Conservation (phyloP, 2,113 vertebrate species). For the Noctilio leporinus region DNA sequence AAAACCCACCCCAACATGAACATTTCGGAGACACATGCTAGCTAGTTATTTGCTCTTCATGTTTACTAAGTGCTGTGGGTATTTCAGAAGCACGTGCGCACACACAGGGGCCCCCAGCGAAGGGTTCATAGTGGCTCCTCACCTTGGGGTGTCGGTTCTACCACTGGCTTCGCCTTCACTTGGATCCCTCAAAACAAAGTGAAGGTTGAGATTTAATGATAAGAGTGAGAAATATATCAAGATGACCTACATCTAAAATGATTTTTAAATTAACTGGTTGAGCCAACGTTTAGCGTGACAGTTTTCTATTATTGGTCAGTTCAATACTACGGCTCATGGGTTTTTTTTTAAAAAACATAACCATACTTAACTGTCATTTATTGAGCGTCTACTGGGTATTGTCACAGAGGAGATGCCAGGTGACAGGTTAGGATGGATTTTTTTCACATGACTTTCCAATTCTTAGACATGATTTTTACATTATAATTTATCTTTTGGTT, state of each 20-base stretch:
- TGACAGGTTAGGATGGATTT: not conserved
- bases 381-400: not conserved
- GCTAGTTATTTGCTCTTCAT: conserved; percentile 37
- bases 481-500: conserved; percentile 2
- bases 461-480: not conserved
- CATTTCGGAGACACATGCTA: conserved; percentile 39
- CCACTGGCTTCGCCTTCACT: conserved; percentile 96
- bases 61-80: conserved; percentile 44
- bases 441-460: not conserved
- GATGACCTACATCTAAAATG: conserved; percentile 75
- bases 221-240: conserved; percentile 77
- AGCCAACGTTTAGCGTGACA: conserved; percentile 59
- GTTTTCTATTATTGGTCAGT: conserved; percentile 38
- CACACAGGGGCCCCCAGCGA: conserved; percentile 71
- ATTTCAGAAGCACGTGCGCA: conserved; percentile 55
- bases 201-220: conserved; percentile 85
- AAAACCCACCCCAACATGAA: conserved; percentile 9
- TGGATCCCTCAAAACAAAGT: conserved; percentile 95
- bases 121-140: conserved; percentile 81
- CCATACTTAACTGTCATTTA: not conserved
- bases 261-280: conserved; percentile 54
- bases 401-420: not conserved
- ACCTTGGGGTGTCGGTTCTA: conserved; percentile 94
- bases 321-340: conserved; percentile 15
- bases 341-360: not conserved